Evolutionary conservation across 23 tunicate species (phyloP).

Genomic region (Diplosoma virens): DNA sequence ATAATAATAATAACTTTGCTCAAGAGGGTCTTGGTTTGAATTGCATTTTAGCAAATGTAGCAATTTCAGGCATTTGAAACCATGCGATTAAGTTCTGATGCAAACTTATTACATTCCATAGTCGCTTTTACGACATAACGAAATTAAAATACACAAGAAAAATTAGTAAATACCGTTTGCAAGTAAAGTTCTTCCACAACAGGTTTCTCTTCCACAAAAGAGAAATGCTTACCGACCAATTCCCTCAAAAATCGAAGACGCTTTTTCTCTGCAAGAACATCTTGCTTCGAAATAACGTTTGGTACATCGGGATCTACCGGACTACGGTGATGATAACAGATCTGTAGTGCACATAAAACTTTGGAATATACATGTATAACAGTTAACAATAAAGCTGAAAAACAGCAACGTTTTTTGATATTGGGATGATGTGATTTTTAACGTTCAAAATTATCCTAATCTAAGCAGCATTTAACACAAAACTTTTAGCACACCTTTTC

Average conservation of each 20-base stretch:
- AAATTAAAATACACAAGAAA: not conserved
- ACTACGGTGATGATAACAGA: constrained; percentile 53
- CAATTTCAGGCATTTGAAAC: too few relatives aligned
- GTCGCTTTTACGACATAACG: not conserved
- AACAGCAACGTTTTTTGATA: too few relatives aligned
- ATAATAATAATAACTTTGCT: too few relatives aligned
- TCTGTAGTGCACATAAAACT: too few relatives aligned
- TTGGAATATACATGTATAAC: too few relatives aligned
- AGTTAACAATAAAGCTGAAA: too few relatives aligned
- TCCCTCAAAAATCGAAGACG: constrained; percentile 23
- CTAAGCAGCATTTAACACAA: too few relatives aligned
- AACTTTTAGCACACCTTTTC: too few relatives aligned
- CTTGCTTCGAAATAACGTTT: not conserved
- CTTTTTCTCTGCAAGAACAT: constrained; percentile 1
- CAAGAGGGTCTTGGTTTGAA: too few relatives aligned
- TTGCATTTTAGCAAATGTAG: too few relatives aligned
- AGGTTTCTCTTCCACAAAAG: constrained; percentile 33
- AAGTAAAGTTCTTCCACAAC: constrained; percentile 36
- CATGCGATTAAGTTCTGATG: not conserved
- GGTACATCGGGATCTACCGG: constrained; percentile 58
- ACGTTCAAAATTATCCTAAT: too few relatives aligned
- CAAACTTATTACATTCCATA: not conserved
- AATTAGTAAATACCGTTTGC: constrained; percentile 44
- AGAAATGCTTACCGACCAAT: constrained; percentile 31
- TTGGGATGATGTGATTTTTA: too few relatives aligned